Evolutionary conservation across 2,888 invertebrate genomes (phyloP).

Genomic region (Papilio protenor): DNA sequence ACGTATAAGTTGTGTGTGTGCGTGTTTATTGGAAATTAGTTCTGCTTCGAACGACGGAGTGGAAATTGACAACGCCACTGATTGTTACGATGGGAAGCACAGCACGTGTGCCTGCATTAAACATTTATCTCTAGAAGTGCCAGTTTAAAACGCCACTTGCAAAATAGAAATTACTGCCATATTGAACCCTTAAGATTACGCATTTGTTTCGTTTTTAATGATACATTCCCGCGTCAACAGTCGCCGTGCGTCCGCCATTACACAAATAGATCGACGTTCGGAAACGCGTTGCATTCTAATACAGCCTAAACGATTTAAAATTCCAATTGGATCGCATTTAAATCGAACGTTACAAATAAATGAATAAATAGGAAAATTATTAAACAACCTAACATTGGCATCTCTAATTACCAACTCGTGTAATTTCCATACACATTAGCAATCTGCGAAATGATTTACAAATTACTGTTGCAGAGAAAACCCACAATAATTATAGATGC

Average conservation of each 20-base stretch:
- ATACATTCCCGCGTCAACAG: slow-evolving; percentile 55
- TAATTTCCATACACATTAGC: slow-evolving; percentile 80
- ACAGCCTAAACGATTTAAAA: slow-evolving; percentile 22
- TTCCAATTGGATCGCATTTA: slow-evolving; percentile 44
- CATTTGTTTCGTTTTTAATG: slow-evolving; percentile 58
- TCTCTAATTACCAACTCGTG: slow-evolving; percentile 76
- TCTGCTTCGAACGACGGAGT: slow-evolving; percentile 71
- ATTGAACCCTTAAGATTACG: slow-evolving; percentile 62
- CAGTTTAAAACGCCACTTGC: slow-evolving; percentile 59
- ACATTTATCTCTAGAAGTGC: slow-evolving; percentile 66
- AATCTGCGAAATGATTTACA: slow-evolving; percentile 74
- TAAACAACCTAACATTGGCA: slow-evolving; percentile 67
- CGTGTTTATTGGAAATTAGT: slow-evolving; percentile 80
- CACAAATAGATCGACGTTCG: slow-evolving; percentile 21
- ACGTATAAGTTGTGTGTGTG: slow-evolving; percentile 64
- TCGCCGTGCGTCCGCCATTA: slow-evolving; percentile 43
- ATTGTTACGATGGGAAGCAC: slow-evolving; percentile 74
- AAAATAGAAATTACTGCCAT: slow-evolving; percentile 68
- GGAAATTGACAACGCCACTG: slow-evolving; percentile 75
- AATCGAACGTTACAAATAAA: slow-evolving; percentile 54
- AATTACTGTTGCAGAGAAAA: slow-evolving; percentile 72
- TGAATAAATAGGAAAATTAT: slow-evolving; percentile 65
- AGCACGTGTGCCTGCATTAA: slow-evolving; percentile 74
- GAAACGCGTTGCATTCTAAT: slow-evolving; percentile 35
- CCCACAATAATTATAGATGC: slow-evolving; percentile 72